Evolutionary conservation across 1,140 invertebrate species (phyloP).

Genomic region (Hestina assimilis): DNA sequence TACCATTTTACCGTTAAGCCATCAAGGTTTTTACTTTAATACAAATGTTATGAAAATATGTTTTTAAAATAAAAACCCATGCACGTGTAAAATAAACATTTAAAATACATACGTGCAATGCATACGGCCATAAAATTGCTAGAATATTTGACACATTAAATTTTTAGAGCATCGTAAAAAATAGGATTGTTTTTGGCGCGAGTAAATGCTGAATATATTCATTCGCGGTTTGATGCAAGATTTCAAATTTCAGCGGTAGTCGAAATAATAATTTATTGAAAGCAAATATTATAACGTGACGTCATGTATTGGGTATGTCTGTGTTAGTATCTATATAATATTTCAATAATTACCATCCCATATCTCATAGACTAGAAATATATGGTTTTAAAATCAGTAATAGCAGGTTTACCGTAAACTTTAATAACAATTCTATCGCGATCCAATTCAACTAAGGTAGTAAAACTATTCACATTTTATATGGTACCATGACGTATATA

Average conservation of each 20-base stretch:
- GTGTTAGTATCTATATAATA: no score
- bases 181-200: conserved; percentile 43
- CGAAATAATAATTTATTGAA: conserved; percentile 31
- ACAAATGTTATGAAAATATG: background rate
- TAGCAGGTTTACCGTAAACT: no score
- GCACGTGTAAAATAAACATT: conserved; percentile 3
- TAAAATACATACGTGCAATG: conserved; percentile 4
- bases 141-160: conserved; percentile 44
- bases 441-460: no score
- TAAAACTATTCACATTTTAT: no score
- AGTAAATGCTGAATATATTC: conserved; percentile 48
- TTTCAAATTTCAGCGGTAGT: conserved; percentile 26
- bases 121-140: conserved; percentile 33
- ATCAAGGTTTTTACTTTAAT: no score
- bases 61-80: background rate
- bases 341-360: no score
- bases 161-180: conserved; percentile 55
- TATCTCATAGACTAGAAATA: no score
- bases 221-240: conserved; percentile 32
- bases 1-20: no score
- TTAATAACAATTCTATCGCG: no score
- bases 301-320: conserved; percentile 34
- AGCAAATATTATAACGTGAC: conserved; percentile 25
- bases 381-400: no score
- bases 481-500: no score